Evolutionary conservation across 2,797 vertebrate genomes (phyloP).

Genomic region (Etheostoma perlongum): DNA sequence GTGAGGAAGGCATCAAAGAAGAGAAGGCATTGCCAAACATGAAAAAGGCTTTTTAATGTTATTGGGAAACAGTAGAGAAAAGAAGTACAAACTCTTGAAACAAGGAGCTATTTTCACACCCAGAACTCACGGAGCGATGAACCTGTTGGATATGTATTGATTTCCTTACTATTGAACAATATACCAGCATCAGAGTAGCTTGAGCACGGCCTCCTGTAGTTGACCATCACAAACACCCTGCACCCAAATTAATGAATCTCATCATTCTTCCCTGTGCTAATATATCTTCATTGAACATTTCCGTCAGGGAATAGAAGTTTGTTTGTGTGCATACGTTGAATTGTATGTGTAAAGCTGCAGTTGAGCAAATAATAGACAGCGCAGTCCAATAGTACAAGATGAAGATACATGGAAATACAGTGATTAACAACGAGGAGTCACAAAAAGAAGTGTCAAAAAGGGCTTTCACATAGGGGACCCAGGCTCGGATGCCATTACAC

Average conservation of each 20-base stretch:
- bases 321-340: conserved; percentile 20
- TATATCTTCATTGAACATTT: conserved; percentile 60
- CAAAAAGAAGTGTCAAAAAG: neutral
- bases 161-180: conserved; percentile 70
- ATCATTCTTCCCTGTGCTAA: conserved; percentile 50
- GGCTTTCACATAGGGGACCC: too few relatives aligned
- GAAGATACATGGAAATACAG: neutral
- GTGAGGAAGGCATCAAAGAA: conserved; percentile 38
- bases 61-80: conserved; percentile 47
- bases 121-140: conserved; percentile 20
- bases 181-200: conserved; percentile 59
- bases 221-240: conserved; percentile 68
- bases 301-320: conserved; percentile 31
- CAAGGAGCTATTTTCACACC: conserved; percentile 53
- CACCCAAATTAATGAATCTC: conserved; percentile 66
- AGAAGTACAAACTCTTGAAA: conserved; percentile 26
- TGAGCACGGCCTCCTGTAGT: conserved; percentile 58
- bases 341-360: conserved; percentile 16
- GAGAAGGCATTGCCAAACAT: conserved; percentile 54
- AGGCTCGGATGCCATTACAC: too few relatives aligned
- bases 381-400: neutral
- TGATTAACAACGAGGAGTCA: conserved; percentile 14
- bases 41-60: conserved; percentile 56
- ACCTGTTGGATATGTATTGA: conserved; percentile 72
- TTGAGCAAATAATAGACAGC: conserved; percentile 9